Evolutionary conservation across 2,797 vertebrate genomes (phyloP), one percentile per base, ranked within the genome.

Genomic region (Tragelaphus oryx): DNA sequence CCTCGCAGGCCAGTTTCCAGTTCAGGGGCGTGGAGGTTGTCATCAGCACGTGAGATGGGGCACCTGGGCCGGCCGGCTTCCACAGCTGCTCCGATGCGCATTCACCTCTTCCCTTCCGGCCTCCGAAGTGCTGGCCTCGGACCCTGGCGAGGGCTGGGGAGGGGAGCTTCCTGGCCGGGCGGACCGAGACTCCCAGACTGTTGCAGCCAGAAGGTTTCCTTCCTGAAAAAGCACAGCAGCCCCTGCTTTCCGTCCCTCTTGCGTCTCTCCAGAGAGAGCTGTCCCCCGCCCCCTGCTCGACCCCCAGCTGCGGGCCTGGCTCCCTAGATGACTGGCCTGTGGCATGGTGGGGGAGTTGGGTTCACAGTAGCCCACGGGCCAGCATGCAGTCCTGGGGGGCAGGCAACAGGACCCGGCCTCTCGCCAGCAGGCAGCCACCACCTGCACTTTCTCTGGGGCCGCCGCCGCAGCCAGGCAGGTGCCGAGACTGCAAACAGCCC

Each of bases 71-170:
- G 9, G 52, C 16, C 1, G 2, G 60, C 90, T 92, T 80, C 92
- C 92, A 87, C 94, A 85, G 90, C 87, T 87, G 95, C 76, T 89
- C 93, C 80, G 68, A 89, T 12, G n/a, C 41, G 28, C 92, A 82
- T 96, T 97, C 96, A 93, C 91, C 97, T 98, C 98, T 98, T 93
- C 89, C 96, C 97, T 98, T 98, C 98, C 98, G 94, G 96, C 97
- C 98, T 98, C 95, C 97, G 96, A 97, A 97, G 97, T 65, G 52
- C 46, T 55, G 68, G 87, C 87, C 55, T 88, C 12, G 1, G 8
- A 50, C 94, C 44, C 68, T 4, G 17, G 84, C n/a, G 89, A 13
- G 86, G 91, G 96, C 3, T 84, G 94, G 55, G 94, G 82, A 13
- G 26, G 92, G 89, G 50, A 7, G 48, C 92, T 97, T 97, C 97